phyloP scores from a whole-genome alignment of 2,888 invertebrate species.

The Cataglyphis altisquamis region DNA sequence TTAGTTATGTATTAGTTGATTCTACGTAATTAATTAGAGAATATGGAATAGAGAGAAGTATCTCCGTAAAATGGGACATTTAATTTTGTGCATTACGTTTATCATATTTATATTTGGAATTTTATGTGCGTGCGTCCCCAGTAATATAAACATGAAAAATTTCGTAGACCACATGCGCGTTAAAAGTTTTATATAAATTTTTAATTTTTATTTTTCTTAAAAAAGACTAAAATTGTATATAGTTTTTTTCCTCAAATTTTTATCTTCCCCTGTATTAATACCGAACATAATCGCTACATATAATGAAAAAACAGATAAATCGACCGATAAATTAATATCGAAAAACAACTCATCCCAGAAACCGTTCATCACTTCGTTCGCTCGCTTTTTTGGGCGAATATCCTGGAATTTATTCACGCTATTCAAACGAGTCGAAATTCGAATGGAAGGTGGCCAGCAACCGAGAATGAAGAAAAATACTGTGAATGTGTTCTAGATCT shows the following conservation, averaged over 20 bases:
- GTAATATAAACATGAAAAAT: not conserved
- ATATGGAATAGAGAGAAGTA: not conserved
- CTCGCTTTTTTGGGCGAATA: not conserved
- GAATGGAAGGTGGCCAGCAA: not conserved
- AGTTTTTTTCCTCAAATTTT: not conserved
- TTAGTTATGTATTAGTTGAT: not conserved
- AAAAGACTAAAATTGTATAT: not conserved
- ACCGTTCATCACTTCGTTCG: not conserved
- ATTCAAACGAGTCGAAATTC: constrained; percentile 17
- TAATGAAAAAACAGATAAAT: not conserved
- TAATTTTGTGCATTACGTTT: not conserved
- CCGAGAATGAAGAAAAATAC: constrained; percentile 21
- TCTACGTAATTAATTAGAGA: not conserved
- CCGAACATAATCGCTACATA: not conserved
- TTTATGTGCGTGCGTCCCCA: not conserved
- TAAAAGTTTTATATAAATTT: not conserved
- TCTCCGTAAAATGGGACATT: not conserved
- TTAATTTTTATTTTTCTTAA: not conserved
- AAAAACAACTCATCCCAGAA: not conserved
- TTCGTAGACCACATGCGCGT: not conserved
- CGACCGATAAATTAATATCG: constrained; percentile 6
- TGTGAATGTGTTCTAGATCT: constrained; percentile 23
- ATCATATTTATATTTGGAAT: not conserved
- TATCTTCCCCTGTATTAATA: not conserved
- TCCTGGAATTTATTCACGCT: not conserved